Base-by-base conservation (phyloP, 2,888 invertebrate genomes). In the Gymnocheta viridis region DNA sequence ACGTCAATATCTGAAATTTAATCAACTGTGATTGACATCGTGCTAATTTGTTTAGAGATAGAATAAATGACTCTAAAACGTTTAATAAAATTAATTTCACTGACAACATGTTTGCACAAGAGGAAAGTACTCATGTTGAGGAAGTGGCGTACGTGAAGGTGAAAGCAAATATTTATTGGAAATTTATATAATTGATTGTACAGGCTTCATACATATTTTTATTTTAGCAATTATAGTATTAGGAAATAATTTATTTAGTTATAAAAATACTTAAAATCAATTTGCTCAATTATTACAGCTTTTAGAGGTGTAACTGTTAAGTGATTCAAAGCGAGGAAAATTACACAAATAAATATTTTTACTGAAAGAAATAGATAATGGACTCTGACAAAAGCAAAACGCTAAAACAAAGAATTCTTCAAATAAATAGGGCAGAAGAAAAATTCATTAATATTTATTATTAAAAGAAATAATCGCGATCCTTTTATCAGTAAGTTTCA, bases 21-120 rank as follows among this genome's bases (percentile, higher is more conserved):
- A 80, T 83, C 70, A 60, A 27, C 22, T 67, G 44, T 83, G 80
- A 80, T 80, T 83, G 80, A 80, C 80, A 72, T 66, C 72, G 32
- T 67, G 35, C 38, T 76, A 76, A 83, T 83, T 80, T 84, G 72
- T 32, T 72, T 54, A 62, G 29, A 66, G 70, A 83, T 77, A 83
- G 54, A 77, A 66, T 5, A 51, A 79, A 70, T 69, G 41, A 74
- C 51, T 76, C 41, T 10, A 76, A 76, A 77, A 49, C 70, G 60
- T 77, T 84, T 84, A 77, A 56, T 56, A 84, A 77, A 84, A 72
- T 56, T 77, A 67, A 62, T 80, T 72, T 72, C 29, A 24, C 17
- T 44, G 51, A 51, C 70, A 74, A 64, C 2, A 60, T 27, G 24
- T 76, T 17, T 35, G 12, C 9, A 51, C 1, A 12, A 9, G 10